These are phyloP conservation scores for Ectobius pallidus DNA, from an alignment of 2,888 invertebrate species.

Conservation along the genomic window DNA sequence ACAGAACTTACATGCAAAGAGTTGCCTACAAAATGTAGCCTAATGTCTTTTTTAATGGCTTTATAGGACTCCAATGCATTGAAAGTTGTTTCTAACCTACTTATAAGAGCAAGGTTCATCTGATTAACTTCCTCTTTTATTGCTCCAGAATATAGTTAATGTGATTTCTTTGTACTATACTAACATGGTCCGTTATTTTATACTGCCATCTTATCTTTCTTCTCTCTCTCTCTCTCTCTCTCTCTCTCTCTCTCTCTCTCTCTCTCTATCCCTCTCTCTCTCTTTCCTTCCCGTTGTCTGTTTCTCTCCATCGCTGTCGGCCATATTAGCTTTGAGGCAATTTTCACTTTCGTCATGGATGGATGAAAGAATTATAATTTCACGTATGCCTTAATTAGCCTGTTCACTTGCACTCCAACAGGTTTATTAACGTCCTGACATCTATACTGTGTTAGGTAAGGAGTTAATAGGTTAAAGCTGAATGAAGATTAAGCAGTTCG, in stretches of 20 bases:
- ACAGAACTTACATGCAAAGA: too few relatives aligned
- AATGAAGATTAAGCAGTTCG: background rate
- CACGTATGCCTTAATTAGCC: slow-evolving; percentile 10
- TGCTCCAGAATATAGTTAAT: too few relatives aligned
- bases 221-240: background rate
- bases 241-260: too few relatives aligned
- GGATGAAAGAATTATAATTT: slow-evolving; percentile 26
- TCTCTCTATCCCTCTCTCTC: background rate
- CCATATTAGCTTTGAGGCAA: slow-evolving; percentile 9
- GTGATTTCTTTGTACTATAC: too few relatives aligned
- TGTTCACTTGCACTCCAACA: slow-evolving; percentile 12
- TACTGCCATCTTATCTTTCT: too few relatives aligned
- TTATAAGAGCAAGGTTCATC: too few relatives aligned
- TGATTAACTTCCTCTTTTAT: too few relatives aligned
- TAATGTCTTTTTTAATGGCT: too few relatives aligned
- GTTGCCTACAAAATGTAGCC: too few relatives aligned
- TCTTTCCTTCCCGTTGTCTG: background rate
- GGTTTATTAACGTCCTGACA: slow-evolving; percentile 23
- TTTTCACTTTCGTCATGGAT: slow-evolving; percentile 23
- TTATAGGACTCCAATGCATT: too few relatives aligned
- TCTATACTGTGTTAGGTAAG: background rate
- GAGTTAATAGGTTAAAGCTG: background rate
- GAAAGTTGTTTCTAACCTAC: too few relatives aligned
- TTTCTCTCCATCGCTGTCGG: background rate
- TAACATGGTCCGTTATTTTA: too few relatives aligned